phyloP scores from a whole-genome alignment of 2,797 vertebrate genomes.

The Champsocephalus esox region DNA sequence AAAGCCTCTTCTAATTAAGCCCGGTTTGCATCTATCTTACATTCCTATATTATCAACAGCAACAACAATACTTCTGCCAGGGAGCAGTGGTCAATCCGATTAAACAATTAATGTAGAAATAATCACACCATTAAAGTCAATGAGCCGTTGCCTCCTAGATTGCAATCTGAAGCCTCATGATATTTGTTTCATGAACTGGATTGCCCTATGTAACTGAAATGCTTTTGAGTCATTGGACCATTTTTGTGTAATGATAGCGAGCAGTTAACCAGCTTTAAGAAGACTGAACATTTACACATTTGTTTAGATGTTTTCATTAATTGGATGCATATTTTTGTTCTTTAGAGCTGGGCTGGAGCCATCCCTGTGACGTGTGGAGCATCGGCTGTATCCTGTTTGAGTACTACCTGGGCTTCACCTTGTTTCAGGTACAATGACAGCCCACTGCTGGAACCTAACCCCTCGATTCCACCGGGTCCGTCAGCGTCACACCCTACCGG shows the following conservation, averaged over 20 bases:
- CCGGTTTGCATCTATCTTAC: neutral
- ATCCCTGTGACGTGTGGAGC: conserved; percentile 99
- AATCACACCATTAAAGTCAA: neutral
- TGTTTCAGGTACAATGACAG: conserved; percentile 92
- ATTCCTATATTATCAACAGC: neutral
- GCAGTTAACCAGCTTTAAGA: neutral
- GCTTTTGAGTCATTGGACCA: neutral
- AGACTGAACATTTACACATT: neutral
- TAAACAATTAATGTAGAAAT: neutral
- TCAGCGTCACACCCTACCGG: too few species aligned
- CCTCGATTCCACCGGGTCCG: too few species aligned
- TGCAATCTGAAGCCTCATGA: too few species aligned
- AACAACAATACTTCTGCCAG: too few species aligned
- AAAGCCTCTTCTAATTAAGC: neutral
- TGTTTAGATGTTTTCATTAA: neutral
- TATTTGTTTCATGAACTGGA: neutral
- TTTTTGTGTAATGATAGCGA: neutral
- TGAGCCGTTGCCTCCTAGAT: neutral
- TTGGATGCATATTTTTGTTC: neutral
- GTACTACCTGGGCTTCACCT: conserved; percentile 98
- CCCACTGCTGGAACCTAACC: neutral
- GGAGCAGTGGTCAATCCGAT: neutral
- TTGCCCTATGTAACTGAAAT: neutral
- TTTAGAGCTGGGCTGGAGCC: conserved; percentile 95
- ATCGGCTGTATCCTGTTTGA: conserved; percentile 98